Evolutionary conservation across 2,113 vertebrate genomes (phyloP).

Genomic region (Murina feae): DNA sequence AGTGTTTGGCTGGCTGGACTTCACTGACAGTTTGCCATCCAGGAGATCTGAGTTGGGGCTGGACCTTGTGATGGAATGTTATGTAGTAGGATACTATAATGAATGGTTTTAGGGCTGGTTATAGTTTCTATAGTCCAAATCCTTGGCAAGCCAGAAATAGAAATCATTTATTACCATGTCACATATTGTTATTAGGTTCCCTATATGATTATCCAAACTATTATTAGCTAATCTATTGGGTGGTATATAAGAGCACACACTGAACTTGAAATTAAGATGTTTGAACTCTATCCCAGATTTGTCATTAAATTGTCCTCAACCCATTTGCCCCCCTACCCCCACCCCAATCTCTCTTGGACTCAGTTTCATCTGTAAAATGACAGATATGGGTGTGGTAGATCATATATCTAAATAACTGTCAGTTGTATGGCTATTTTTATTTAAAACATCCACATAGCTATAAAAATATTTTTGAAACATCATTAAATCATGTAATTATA

Average conservation of each 20-base stretch:
- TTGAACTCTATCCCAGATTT: background rate
- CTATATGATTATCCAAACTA: constrained; percentile 52
- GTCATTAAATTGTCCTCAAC: background rate
- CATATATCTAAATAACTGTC: background rate
- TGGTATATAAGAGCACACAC: background rate
- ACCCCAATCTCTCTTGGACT: background rate
- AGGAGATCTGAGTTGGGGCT: constrained; percentile 34
- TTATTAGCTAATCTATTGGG: constrained; percentile 68
- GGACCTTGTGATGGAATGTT: constrained; percentile 51
- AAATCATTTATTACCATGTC: constrained; percentile 72
- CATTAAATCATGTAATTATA: background rate
- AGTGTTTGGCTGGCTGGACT: constrained; percentile 78
- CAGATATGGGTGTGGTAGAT: background rate
- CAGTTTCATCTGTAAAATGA: background rate
- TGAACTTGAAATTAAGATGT: background rate
- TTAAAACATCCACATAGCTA: background rate
- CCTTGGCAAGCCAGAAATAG: constrained; percentile 60
- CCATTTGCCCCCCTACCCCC: accelerated
- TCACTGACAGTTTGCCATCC: constrained; percentile 69
- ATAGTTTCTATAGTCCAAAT: constrained; percentile 63
- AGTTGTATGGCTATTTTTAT: background rate
- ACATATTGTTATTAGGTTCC: constrained; percentile 69
- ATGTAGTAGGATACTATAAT: constrained; percentile 37
- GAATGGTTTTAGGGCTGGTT: constrained; percentile 60
- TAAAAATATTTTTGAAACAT: background rate